Conservation (phyloP, 2,113 vertebrate species). For the Lanius ludovicianus region DNA sequence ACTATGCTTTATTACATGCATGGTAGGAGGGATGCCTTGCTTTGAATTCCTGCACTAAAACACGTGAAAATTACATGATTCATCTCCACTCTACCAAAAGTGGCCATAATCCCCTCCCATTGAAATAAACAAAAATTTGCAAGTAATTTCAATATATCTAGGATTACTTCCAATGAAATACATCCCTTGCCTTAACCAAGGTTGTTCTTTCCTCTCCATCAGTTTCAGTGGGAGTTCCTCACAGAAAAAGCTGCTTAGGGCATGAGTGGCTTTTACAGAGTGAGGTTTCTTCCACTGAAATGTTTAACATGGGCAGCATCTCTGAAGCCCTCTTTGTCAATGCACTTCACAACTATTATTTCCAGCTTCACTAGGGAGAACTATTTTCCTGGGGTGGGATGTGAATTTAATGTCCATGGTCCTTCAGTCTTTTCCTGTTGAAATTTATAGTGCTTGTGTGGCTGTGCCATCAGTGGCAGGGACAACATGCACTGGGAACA, state of each 20-base stretch:
- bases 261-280: background rate
- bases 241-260: background rate
- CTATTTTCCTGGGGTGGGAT: background rate
- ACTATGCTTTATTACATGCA: background rate
- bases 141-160: background rate
- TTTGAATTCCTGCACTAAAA: background rate
- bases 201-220: background rate
- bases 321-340: background rate
- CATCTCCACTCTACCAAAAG: background rate
- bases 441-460: background rate
- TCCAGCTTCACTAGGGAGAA: background rate
- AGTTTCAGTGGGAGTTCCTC: background rate
- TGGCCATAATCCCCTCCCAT: background rate
- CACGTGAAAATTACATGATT: background rate
- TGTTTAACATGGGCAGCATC: background rate
- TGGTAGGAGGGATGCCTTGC: background rate
- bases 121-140: background rate
- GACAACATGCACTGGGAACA: background rate
- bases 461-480: accelerated
- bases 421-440: background rate
- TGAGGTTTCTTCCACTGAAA: background rate
- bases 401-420: background rate
- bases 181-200: background rate
- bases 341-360: background rate
- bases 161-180: background rate